phyloP scores from a whole-genome alignment of 1,140 invertebrate genomes.

The Hyphantria cunea region DNA sequence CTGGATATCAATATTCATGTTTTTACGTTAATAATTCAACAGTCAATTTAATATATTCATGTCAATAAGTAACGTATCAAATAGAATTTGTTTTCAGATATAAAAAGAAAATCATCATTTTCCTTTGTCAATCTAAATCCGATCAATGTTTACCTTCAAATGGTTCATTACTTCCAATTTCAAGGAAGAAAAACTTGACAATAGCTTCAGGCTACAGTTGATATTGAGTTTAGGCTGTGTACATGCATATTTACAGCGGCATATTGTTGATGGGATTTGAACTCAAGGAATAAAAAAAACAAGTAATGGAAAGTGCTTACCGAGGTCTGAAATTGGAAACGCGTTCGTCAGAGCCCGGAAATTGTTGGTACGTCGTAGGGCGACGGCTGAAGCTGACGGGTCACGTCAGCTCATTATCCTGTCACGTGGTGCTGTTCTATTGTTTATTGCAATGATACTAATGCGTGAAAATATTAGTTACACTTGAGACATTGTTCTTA shows the following conservation, averaged over 20 bases:
- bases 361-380: constrained; percentile 54
- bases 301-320: constrained; percentile 50
- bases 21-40: too few relatives aligned
- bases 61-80: too few relatives aligned
- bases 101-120: too few relatives aligned
- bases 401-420: constrained; percentile 66
- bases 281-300: constrained; percentile 35
- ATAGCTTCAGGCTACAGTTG: constrained; percentile 5
- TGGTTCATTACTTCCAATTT: constrained; percentile 23
- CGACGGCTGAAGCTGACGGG: constrained; percentile 49
- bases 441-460: constrained; percentile 9
- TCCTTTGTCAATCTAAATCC: too few relatives aligned
- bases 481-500: too few relatives aligned
- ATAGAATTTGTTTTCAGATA: too few relatives aligned
- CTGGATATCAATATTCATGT: too few relatives aligned
- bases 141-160: constrained; percentile 14
- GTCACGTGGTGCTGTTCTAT: constrained; percentile 43
- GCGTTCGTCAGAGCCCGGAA: constrained; percentile 62
- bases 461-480: too few relatives aligned
- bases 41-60: too few relatives aligned
- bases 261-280: constrained; percentile 20
- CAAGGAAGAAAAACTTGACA: constrained; percentile 15
- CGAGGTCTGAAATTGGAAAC: constrained; percentile 73
- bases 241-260: constrained; percentile 7
- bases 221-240: constrained; percentile 9